Percentiles rank a stretch among this genome's conserved stretches.
Conservation (phyloP, 2,113 vertebrate genomes). For the Rhabdomys dilectus region DNA sequence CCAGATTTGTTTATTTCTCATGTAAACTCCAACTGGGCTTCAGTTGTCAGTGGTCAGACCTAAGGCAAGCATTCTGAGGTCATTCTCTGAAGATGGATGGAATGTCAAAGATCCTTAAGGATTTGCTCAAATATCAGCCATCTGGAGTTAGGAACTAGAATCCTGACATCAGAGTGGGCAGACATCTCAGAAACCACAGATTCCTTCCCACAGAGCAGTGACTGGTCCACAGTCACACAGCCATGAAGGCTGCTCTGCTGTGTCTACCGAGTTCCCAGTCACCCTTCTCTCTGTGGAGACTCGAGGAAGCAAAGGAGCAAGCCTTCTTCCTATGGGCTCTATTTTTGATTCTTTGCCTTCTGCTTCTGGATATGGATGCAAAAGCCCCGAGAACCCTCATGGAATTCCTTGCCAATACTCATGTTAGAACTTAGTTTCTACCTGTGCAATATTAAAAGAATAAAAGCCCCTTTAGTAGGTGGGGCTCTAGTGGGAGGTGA, state of each 20-base stretch:
- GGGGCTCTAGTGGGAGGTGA: neutral
- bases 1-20: constrained; percentile 69
- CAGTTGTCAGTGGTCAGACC: neutral
- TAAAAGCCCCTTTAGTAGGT: neutral
- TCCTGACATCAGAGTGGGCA: neutral
- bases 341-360: neutral
- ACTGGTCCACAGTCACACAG: neutral
- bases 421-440: neutral
- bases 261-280: neutral
- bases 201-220: neutral
- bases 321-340: neutral
- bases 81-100: neutral
- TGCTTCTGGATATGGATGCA: neutral
- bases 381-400: neutral
- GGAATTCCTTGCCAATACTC: neutral
- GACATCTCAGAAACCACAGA: neutral
- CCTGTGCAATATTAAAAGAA: neutral
- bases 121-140: neutral
- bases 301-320: constrained; percentile 11
- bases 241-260: neutral
- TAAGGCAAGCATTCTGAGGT: constrained; percentile 59
- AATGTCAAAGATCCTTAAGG: neutral
- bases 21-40: constrained; percentile 51
- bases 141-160: constrained; percentile 27
- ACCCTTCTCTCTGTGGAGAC: neutral